Percentiles rank a stretch among this genome's conserved stretches.
These are phyloP conservation scores for Sebastes aleutianus DNA, from an alignment of 2,797 vertebrate genomes.

Conservation along the genomic window DNA sequence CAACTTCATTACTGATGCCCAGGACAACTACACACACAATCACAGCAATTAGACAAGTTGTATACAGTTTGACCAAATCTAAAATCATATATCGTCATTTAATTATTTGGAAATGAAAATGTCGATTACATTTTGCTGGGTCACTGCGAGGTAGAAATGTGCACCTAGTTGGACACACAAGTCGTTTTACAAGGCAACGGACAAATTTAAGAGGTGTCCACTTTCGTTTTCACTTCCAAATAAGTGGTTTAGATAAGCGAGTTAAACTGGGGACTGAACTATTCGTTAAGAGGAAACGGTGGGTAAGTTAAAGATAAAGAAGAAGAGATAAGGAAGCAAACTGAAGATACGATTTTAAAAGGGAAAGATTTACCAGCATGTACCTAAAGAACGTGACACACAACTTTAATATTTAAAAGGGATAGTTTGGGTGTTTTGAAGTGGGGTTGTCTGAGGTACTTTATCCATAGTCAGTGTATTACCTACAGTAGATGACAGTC, in stretches of 20 bases:
- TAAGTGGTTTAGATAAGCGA: constrained; percentile 21
- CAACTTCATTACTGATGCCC: neutral
- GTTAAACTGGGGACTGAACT: constrained; percentile 18
- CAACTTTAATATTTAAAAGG: neutral
- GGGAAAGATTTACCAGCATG: neutral
- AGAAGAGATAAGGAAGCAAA: neutral
- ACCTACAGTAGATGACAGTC: no score
- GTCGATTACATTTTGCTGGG: neutral
- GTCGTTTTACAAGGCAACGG: neutral
- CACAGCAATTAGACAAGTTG: neutral
- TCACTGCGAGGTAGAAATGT: neutral
- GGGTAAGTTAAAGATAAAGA: neutral
- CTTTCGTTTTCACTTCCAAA: constrained; percentile 21
- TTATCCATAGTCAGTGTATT: no score
- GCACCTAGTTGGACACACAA: neutral
- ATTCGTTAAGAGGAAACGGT: constrained; percentile 1
- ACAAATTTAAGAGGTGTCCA: constrained; percentile 15
- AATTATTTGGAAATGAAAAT: neutral
- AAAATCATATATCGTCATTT: neutral
- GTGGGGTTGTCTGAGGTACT: no score
- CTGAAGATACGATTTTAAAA: neutral
- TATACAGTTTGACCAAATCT: neutral
- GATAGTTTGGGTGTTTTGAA: neutral
- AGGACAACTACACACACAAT: neutral
- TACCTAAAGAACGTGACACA: neutral